phyloP scores from a whole-genome alignment of 2,113 vertebrate genomes.

The Peromyscus californicus region DNA sequence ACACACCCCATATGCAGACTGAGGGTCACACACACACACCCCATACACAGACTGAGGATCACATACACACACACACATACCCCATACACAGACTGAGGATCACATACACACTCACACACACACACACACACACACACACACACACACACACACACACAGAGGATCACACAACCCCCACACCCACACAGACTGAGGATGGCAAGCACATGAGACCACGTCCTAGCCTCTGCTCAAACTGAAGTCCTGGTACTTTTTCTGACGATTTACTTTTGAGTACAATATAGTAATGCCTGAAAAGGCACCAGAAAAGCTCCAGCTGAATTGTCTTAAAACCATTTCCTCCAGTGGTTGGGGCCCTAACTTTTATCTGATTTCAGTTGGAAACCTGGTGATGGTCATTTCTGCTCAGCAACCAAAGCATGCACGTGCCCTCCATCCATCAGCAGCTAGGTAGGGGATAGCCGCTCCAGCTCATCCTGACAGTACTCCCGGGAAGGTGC shows the following conservation, averaged over 20 bases:
- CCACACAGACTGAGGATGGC: background rate
- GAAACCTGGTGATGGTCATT: background rate
- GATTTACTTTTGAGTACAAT: conserved; percentile 17
- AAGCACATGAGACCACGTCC: no score
- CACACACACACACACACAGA: background rate
- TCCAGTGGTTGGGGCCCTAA: background rate
- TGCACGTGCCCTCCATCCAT: background rate
- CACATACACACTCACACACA: background rate
- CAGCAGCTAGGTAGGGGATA: background rate
- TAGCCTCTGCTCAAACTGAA: background rate
- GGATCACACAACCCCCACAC: no score
- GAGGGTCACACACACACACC: no score
- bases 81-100: background rate
- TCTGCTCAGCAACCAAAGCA: conserved; percentile 30
- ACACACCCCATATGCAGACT: background rate
- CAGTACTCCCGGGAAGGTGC: background rate
- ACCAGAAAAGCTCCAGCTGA: background rate
- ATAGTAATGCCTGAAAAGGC: background rate
- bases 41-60: background rate
- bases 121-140: no score
- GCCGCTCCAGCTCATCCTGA: background rate
- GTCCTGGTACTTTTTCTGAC: background rate
- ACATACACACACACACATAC: background rate
- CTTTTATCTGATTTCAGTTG: conserved; percentile 25
- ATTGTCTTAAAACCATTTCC: background rate